Percentiles rank a stretch among this genome's conserved stretches.
Evolutionary conservation across 2,797 vertebrate genomes (phyloP).

Genomic region (Anguilla anguilla): DNA sequence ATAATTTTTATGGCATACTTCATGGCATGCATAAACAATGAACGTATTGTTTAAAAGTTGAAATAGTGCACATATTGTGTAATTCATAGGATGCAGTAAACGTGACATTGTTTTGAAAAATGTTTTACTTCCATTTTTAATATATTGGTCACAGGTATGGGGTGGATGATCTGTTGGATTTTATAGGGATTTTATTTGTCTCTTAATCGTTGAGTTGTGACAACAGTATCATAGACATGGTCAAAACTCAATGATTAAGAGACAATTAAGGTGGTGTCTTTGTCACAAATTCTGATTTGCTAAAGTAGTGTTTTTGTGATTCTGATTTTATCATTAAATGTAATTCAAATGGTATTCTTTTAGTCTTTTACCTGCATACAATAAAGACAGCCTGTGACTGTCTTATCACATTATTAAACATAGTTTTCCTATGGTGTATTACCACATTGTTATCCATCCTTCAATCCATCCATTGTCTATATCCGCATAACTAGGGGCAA

Average conservation of each 20-base stretch:
- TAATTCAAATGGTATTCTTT: not conserved
- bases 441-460: not conserved
- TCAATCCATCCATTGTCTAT: no score
- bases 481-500: no score
- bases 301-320: not conserved
- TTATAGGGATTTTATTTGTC: not conserved
- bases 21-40: not conserved
- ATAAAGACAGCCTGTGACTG: not conserved
- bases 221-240: not conserved
- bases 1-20: not conserved
- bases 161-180: not conserved
- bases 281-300: not conserved
- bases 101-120: not conserved
- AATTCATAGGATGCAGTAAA: not conserved
- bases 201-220: not conserved
- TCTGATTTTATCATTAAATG: constrained; percentile 6
- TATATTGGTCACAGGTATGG: not conserved
- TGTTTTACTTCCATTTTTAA: not conserved
- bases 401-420: not conserved
- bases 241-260: not conserved
- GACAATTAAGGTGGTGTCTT: not conserved
- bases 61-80: not conserved
- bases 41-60: not conserved
- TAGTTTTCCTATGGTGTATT: not conserved
- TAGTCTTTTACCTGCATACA: not conserved